A percentile compares a stretch with the other conserved stretches of the same genome.
These are phyloP conservation scores for Tetragonisca angustula DNA, from an alignment of 2,888 invertebrate genomes.

Conservation along the genomic window DNA sequence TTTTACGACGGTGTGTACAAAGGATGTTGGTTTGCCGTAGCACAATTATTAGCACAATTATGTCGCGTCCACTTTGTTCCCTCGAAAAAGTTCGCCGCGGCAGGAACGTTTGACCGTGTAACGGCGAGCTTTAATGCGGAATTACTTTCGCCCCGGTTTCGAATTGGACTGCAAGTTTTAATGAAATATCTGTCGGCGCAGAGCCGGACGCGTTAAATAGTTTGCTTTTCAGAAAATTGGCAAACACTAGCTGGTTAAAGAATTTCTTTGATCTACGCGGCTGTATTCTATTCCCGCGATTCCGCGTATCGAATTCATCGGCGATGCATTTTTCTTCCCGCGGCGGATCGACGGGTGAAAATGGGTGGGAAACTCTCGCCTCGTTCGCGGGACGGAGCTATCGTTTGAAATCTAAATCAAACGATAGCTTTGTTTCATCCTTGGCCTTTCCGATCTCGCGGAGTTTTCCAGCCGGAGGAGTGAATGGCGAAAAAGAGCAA, in stretches of 20 bases:
- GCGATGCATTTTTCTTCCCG: neutral
- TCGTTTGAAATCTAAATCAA: conserved; percentile 9
- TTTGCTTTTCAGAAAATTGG: conserved; percentile 21
- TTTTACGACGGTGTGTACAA: neutral
- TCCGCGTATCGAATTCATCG: conserved; percentile 18
- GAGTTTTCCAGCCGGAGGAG: conserved; percentile 5
- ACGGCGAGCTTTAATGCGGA: conserved; percentile 14
- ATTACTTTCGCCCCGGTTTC: conserved; percentile 38
- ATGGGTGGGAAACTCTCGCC: neutral
- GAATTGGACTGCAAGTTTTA: conserved; percentile 56
- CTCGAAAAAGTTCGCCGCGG: neutral
- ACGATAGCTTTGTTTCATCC: conserved; percentile 18
- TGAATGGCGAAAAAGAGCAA: conserved; percentile 24
- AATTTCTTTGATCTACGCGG: conserved; percentile 20
- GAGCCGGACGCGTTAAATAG: conserved; percentile 27
- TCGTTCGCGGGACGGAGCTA: neutral
- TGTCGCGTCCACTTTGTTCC: conserved; percentile 1
- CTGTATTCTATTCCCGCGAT: conserved; percentile 4
- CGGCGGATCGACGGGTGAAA: too few species aligned
- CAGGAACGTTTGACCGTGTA: conserved; percentile 26
- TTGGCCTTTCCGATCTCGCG: neutral
- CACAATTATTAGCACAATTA: neutral
- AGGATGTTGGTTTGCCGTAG: neutral
- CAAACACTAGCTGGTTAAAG: neutral
- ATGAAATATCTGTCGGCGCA: conserved; percentile 48